A percentile compares a stretch with the other conserved stretches of the same genome.
These are phyloP conservation scores for Lanistes nyassanus DNA, from an alignment of 1,140 invertebrate genomes.

Conservation along the genomic window DNA sequence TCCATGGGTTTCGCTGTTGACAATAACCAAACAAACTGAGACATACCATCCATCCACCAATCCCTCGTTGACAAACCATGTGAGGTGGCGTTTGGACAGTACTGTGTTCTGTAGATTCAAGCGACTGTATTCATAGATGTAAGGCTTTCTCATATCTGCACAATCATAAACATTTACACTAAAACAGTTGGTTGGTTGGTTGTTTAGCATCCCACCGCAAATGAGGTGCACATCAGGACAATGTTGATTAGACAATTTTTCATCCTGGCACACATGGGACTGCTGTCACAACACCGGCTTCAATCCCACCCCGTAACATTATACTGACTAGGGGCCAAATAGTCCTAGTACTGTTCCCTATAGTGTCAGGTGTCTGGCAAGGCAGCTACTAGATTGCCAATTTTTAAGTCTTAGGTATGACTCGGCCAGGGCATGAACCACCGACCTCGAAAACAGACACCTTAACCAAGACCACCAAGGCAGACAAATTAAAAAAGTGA, in stretches of 20 bases:
- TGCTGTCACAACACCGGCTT: too few relatives aligned
- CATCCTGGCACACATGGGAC: background rate
- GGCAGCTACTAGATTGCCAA: too few relatives aligned
- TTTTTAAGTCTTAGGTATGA: too few relatives aligned
- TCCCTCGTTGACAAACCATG: constrained; percentile 95
- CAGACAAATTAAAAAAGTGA: background rate
- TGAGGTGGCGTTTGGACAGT: constrained; percentile 95
- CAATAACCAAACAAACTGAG: constrained; percentile 8
- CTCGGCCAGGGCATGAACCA: too few relatives aligned
- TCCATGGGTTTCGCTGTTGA: background rate
- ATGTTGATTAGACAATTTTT: too few relatives aligned
- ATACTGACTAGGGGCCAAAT: too few relatives aligned
- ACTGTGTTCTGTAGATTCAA: constrained; percentile 98
- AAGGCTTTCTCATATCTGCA: constrained; percentile 86
- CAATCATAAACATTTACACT: constrained; percentile 53
- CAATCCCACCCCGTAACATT: too few relatives aligned
- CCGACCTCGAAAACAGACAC: background rate
- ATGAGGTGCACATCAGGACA: too few relatives aligned
- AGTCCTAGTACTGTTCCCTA: too few relatives aligned
- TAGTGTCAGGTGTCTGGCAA: too few relatives aligned
- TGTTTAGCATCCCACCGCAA: too few relatives aligned
- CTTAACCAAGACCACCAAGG: background rate
- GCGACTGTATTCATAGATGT: constrained; percentile 96
- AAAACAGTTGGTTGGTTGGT: too few relatives aligned
- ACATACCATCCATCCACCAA: constrained; percentile 94